Base-by-base conservation (phyloP, 1,140 invertebrate genomes). In the Drosophila oshimai region DNA sequence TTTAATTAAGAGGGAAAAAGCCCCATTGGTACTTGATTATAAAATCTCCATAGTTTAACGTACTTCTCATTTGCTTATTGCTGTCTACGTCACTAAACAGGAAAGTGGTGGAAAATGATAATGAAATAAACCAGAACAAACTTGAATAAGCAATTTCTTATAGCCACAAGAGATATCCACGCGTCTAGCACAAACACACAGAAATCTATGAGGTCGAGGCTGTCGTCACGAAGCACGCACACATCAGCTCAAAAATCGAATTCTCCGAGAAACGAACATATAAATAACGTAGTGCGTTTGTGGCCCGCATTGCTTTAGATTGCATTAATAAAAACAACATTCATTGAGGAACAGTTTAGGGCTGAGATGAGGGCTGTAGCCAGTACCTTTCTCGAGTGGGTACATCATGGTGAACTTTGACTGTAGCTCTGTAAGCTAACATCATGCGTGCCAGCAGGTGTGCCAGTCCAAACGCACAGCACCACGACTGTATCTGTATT, bases 71-170 rank as follows among this genome's bases (percentile, higher is more conserved):
- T 18, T 24, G 13, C 37, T 13, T 10, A 31, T 29, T 24, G 34
- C 33, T 55, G 39, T 26, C 39, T 75, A 71, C 74, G 31, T 70
- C 46, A 53, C 33, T 15, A 12, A 76, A 13, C 15, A 49, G 44
- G 31, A 49, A 47, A 70, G 51, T 37, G 24, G 20, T 36, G 34
- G n/a, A 29, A 46, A 18, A 41, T 33, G 26, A 17, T 36, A 31
- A 26, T 44, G 41, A 20, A 51, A 47, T 33, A 64, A 76, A 70
- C 74, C 72, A 73, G 74, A 65, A 75, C 42, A 60, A 64, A 71
- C 65, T 75, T 42, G 73, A 49, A 70, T 42, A 42, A 36, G 22
- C 15, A 17, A 34, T 46, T 49, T 22, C 31, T 7, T 72, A 73
- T 45, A 34, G 17, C 44, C 13, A 54, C 33, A 37, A 61, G 37